A percentile compares a stretch with the other conserved stretches of the same genome.
Conservation (phyloP, 2,113 vertebrate species). For the Phylloscopus trochilus region DNA sequence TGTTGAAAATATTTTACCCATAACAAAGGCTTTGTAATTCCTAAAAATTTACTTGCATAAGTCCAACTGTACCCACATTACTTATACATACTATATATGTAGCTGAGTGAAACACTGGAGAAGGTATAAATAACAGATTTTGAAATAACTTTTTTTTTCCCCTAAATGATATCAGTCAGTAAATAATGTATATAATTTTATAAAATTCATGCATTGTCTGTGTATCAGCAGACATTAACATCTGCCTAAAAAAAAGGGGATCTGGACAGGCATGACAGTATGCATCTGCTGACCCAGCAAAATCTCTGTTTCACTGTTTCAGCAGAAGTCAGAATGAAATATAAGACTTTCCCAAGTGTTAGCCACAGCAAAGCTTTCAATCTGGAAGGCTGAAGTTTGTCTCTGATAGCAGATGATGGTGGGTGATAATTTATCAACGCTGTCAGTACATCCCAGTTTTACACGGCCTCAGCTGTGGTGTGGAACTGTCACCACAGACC, state of each 20-base stretch:
- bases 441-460: background rate
- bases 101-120: background rate
- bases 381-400: background rate
- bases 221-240: background rate
- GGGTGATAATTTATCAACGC: background rate
- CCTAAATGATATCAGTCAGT: background rate
- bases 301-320: background rate
- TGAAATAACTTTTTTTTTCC: background rate
- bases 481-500: fast-evolving
- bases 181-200: background rate
- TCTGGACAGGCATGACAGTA: background rate
- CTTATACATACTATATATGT: background rate
- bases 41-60: background rate
- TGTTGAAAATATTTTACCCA: background rate
- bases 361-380: background rate
- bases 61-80: background rate
- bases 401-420: background rate
- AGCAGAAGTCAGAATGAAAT: background rate
- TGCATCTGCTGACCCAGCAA: background rate
- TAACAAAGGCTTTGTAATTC: background rate
- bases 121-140: background rate
- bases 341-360: background rate
- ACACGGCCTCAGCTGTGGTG: background rate
- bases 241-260: background rate
- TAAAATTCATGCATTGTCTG: background rate